These are phyloP conservation scores for Archips crataeganus DNA, from an alignment of 2,888 invertebrate genomes.

Conservation along the genomic window DNA sequence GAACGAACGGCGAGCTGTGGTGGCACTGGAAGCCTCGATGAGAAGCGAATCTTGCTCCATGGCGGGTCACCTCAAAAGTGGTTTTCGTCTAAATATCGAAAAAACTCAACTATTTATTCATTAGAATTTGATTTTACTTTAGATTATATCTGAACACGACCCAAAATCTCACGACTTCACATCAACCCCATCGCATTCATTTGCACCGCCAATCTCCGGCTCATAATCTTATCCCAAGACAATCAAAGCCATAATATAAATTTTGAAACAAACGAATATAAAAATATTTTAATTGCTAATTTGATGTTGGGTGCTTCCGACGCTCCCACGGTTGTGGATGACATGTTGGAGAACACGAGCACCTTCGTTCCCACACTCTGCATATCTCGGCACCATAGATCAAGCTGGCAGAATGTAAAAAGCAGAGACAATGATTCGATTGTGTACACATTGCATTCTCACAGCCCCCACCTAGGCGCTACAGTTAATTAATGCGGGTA, in stretches of 20 bases:
- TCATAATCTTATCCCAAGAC: slow-evolving; percentile 25
- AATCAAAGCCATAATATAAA: slow-evolving; percentile 30
- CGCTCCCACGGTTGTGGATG: slow-evolving; percentile 81
- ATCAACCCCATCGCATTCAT: neutral
- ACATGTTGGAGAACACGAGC: slow-evolving; percentile 78
- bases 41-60: too few relatives aligned
- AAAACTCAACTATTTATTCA: neutral
- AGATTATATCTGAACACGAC: neutral
- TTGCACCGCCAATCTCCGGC: neutral
- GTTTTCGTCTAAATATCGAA: too few relatives aligned
- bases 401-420: slow-evolving; percentile 80
- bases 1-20: too few relatives aligned
- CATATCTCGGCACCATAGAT: slow-evolving; percentile 83
- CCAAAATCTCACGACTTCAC: neutral
- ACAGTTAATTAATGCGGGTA: slow-evolving; percentile 80
- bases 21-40: too few relatives aligned
- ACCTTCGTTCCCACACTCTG: slow-evolving; percentile 81
- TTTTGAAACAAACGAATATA: slow-evolving; percentile 61
- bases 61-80: too few relatives aligned
- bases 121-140: too few relatives aligned
- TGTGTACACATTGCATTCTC: slow-evolving; percentile 83
- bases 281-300: slow-evolving; percentile 59
- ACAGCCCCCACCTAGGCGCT: slow-evolving; percentile 76
- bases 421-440: slow-evolving; percentile 83
- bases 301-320: slow-evolving; percentile 58